Base-by-base conservation (phyloP, 2,888 invertebrate genomes). In the Drosophila anceps region DNA sequence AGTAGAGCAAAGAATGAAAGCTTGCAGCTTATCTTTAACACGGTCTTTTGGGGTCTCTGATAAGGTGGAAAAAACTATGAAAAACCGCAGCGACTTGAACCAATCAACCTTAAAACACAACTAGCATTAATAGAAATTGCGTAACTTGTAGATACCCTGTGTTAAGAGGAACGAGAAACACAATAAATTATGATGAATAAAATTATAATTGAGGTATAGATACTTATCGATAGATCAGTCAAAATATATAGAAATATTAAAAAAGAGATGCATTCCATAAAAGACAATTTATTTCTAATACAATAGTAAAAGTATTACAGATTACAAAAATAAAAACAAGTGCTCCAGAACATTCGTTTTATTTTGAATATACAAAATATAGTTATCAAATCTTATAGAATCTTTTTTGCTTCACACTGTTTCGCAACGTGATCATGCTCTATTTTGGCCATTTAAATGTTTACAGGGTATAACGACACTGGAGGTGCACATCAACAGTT, bases 21-120 rank as follows among this genome's bases (percentile, higher is more conserved):
- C 84, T 84, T 70, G 50, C 46, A 62, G 83, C 84, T 83, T 84
- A 84, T 84, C 83, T 87, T 59, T 77, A 75, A 71, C 85, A 75
- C 76, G 72, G 69, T 84, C 82, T 86, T 72, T 75, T 66, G 43
- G 68, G 61, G 57, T 43, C 62, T 72, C 57, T 67, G 88, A 84
- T 84, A 84, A 85, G 77, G 62, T 51, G 29, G 29, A 62, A 61
- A 39, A 43, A 51, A 31, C 41, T 20, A 33, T 29, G 33, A 46
- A 65, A 67, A 63, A 44, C 33, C 35, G 43, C 18, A 51, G 33
- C 44, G 48, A 63, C 55, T 74, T 69, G 60, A 13, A 79, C 66
- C 67, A 79, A 79, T 74, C 79, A 70, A 74, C 50, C 70, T 75
- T 75, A 68, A 70, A 69, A 65, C 46, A 35, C 53, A 9, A 39